Evolutionary conservation across 2,113 vertebrate species (phyloP).

Genomic region (Conger conger): DNA sequence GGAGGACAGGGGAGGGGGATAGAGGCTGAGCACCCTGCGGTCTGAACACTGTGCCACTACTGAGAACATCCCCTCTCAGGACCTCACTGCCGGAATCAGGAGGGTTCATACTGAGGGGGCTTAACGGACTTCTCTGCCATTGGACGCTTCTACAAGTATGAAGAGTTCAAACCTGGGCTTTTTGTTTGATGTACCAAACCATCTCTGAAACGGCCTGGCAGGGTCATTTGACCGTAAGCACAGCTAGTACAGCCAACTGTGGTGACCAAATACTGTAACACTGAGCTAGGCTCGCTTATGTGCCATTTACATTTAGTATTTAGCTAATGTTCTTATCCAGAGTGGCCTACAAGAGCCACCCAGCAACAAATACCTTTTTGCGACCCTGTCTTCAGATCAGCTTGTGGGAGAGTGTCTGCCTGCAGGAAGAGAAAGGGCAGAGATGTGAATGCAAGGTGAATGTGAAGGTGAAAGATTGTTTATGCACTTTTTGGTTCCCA

Average conservation of each 20-base stretch:
- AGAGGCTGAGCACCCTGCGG: not conserved
- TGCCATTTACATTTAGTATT: no score
- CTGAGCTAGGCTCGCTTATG: no score
- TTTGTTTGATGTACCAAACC: not conserved
- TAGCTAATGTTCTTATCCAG: no score
- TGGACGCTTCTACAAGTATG: not conserved
- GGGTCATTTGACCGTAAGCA: no score
- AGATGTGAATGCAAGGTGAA: conserved; percentile 6
- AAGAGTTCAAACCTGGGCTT: not conserved
- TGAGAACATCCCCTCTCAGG: not conserved
- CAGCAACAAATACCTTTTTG: conserved; percentile 83
- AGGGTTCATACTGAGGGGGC: no score
- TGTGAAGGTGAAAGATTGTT: no score
- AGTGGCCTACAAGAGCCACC: no score
- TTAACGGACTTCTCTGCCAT: no score
- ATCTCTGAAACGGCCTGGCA: not conserved
- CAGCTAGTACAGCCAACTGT: no score
- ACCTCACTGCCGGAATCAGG: not conserved
- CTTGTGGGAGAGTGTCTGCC: conserved; percentile 88
- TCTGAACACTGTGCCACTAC: no score
- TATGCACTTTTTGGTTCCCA: no score
- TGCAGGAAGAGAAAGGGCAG: conserved; percentile 69
- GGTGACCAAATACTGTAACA: no score
- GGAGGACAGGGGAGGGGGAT: not conserved
- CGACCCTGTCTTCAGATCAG: conserved; percentile 84